Base-by-base conservation (phyloP, 1,140 invertebrate species). In the Macrotrachela quadricornifera region DNA sequence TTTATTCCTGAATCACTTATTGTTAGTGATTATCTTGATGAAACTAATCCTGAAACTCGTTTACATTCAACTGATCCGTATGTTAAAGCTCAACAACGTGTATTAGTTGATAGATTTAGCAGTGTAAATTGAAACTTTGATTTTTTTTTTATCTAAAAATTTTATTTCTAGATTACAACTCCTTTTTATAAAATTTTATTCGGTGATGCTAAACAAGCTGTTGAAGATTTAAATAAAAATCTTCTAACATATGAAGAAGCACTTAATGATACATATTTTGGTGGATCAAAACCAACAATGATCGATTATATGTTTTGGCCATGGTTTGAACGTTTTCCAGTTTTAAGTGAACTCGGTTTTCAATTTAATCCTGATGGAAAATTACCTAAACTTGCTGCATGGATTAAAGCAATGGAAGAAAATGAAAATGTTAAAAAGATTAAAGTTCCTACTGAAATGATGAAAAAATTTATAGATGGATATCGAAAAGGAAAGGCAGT, bases 291-390 rank as follows among this genome's bases (percentile, higher is more conserved):
- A 42, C 51, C 51, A 18, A 36, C 51, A 1, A 43, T 47, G 30
- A 46, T 80, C 14, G 83, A 86, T 64, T 80, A 82, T 52, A 84
- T 85, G 81, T 80, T 85, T 53, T 86, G 83, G 83, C 83, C 83
- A 2, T 85, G 81, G 81, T 79, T 80, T 59, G 83, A 87, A 64
- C 74, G 81, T 57, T 63, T 75, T 6, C 44, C 46, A 15, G 46
- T 37, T 47, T 53, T 53, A 46, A 46, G 38, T 39, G 8, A 46
- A 40, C 11, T n/a, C 16, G 44, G 42, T 41, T 39, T 39, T 47
- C 40, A 46, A 30, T 44, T 55, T 37, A 40, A 61, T 0, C 49
- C 57, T 18, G 13, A 48, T n/a, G 50, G 39, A 4, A 48, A 51
- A 17, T 60, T 60, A 40, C 62, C 62, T 13, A 56, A 53, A n/a